Percentiles rank a stretch among this genome's conserved stretches.
These are phyloP conservation scores for Gopherus evgoodei DNA, from an alignment of 2,113 vertebrate species.

Conservation along the genomic window DNA sequence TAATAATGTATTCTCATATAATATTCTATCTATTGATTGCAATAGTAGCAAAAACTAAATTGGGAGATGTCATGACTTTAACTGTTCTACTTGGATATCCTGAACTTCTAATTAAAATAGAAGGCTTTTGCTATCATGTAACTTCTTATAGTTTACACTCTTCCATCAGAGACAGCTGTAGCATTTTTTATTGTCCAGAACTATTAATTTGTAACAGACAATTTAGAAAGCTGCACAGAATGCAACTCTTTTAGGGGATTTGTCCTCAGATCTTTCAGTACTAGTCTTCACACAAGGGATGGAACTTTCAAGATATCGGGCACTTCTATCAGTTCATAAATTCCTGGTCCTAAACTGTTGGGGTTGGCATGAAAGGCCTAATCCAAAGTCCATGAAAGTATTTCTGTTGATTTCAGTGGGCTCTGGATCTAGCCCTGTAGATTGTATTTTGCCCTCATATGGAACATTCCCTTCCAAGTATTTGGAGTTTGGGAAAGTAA, in stretches of 20 bases:
- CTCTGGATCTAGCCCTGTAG: background rate
- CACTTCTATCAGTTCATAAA: background rate
- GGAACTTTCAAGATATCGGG: background rate
- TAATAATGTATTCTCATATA: background rate
- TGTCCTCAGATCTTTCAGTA: background rate
- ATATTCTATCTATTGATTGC: background rate
- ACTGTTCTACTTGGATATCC: background rate
- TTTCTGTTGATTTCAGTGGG: background rate
- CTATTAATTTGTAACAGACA: background rate
- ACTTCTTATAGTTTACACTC: background rate
- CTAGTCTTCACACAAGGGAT: background rate
- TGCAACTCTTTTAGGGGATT: background rate
- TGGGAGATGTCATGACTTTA: background rate
- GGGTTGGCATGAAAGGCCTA: background rate
- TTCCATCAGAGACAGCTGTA: background rate
- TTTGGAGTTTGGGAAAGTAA: background rate
- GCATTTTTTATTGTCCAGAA: background rate
- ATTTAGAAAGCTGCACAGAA: background rate
- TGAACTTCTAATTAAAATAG: background rate
- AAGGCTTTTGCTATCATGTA: background rate
- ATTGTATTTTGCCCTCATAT: background rate
- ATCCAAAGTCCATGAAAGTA: background rate
- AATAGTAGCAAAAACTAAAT: background rate
- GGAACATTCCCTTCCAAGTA: background rate
- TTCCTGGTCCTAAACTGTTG: background rate